A percentile compares a stretch with the other conserved stretches of the same genome.
phyloP scores from a whole-genome alignment of 2,888 invertebrate species.

The Tromatobia lineatoria region DNA sequence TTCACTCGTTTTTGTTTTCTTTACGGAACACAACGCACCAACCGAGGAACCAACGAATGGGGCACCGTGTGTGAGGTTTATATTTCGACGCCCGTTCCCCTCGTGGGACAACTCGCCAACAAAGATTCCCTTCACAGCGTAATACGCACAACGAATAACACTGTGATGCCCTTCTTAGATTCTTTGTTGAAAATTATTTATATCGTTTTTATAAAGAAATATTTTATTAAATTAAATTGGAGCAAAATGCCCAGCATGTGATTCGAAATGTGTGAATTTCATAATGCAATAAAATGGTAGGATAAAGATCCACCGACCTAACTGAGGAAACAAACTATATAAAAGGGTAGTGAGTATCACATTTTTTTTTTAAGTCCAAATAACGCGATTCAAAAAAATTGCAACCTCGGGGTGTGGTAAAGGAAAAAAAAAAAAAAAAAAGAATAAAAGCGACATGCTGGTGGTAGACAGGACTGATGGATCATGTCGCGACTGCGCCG shows the following conservation, averaged over 20 bases:
- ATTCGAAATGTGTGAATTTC: neutral
- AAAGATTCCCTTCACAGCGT: conserved; percentile 60
- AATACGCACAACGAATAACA: conserved; percentile 35
- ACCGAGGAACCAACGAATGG: conserved; percentile 14
- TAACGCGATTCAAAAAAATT: neutral
- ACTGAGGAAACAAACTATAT: neutral
- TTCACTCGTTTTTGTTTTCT: conserved; percentile 53
- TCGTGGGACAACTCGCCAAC: conserved; percentile 60
- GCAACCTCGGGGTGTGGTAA: neutral
- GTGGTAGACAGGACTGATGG: conserved; percentile 77
- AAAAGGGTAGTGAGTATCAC: too few relatives aligned
- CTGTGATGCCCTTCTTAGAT: neutral
- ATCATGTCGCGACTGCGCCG: conserved; percentile 74
- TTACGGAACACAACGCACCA: conserved; percentile 42
- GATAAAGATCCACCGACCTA: neutral
- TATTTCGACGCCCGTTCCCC: conserved; percentile 45
- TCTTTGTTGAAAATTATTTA: conserved; percentile 34
- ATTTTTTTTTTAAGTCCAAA: neutral
- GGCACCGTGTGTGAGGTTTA: conserved; percentile 42
- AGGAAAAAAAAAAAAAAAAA: conserved; percentile 9
- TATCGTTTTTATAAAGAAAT: conserved; percentile 19
- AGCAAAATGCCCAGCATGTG: neutral
- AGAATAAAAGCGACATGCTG: neutral
- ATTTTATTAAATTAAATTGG: neutral
- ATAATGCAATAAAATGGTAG: neutral